phyloP scores from a whole-genome alignment of 2,113 vertebrate genomes.

The Odontophorus gujanensis region DNA sequence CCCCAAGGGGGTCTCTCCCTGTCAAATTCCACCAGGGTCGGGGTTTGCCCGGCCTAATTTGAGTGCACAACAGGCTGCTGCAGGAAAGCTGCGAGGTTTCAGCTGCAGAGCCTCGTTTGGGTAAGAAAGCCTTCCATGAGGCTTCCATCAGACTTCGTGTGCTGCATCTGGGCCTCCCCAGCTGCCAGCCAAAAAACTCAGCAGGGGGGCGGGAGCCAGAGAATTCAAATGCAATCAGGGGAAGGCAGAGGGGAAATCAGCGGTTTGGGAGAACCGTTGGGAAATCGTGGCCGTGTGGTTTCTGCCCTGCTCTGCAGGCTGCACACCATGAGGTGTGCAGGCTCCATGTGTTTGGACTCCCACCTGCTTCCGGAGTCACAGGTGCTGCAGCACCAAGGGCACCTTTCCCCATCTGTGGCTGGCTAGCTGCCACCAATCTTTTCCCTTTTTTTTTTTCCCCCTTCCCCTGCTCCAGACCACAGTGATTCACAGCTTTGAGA shows the following conservation, averaged over 20 bases:
- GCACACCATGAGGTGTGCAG: not conserved
- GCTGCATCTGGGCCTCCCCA: not conserved
- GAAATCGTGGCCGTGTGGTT: not conserved
- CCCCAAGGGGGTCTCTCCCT: not conserved
- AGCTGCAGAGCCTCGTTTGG: not conserved
- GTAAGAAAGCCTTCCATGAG: not conserved
- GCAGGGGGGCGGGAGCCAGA: rapidly evolving
- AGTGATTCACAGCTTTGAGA: not conserved
- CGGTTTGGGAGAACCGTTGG: not conserved
- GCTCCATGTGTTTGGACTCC: not conserved
- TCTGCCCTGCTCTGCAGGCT: not conserved
- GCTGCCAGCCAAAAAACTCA: not conserved
- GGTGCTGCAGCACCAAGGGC: not conserved
- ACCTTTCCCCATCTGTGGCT: constrained; percentile 16
- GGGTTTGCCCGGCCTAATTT: not conserved
- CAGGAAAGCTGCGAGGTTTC: not conserved
- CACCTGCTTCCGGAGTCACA: not conserved
- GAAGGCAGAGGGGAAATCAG: not conserved
- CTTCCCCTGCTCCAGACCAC: not conserved
- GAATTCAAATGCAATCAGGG: not conserved
- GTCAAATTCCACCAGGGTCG: not conserved
- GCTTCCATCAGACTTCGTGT: not conserved
- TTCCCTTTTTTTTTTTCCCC: not conserved
- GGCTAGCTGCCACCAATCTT: not conserved
- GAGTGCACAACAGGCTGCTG: not conserved